Base-by-base conservation (phyloP, 2,888 invertebrate genomes). In the Carpatolechia fugitivella region DNA sequence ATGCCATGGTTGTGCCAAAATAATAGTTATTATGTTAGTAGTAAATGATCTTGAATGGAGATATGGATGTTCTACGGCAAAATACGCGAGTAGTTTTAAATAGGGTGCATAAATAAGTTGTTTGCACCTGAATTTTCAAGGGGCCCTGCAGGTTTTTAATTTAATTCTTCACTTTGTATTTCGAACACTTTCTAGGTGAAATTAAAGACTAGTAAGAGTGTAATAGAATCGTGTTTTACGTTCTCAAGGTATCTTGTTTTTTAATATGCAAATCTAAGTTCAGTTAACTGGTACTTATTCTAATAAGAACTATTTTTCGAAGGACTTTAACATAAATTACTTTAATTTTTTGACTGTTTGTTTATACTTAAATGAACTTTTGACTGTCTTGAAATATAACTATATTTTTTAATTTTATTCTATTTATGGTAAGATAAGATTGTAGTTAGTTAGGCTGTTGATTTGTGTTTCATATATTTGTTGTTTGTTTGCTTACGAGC, bases 1-100 rank as follows among this genome's bases (percentile, higher is more conserved):
- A 54, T 41, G 41, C 38, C 38, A 56, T 53, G 58, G 58, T 59
- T 59, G 58, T 59, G 56, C 44, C 44, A 44, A 44, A 44, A 13
- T 8, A 33, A n/a, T n/a, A n/a, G n/a, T 33, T 5, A 6, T 24
- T 41, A 18, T 41, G 40, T 44, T 44, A 41, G 41, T 44, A 24
- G 24, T 4, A 29, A 29, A 24, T 14, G 11, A 41, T 20, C 18
- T 18, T n/a, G 29, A 44, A 44, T 29, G 29, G 20, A 44, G 20
- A 20, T 38, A 20, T 10, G 18, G 11, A 20, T 10, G 18, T 18
- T 41, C 18, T 41, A 18, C 18, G 20, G 1, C 10, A 41, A 41
- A 29, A 20, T n/a, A 13, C 20, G 6, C 20, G 44, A 44, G 13
- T 44, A 20, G n/a, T 44, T 24, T 20, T 3, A 24, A 41, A 41